Conservation (phyloP, 1,140 invertebrate genomes). For the Drosophila nikananu region DNA sequence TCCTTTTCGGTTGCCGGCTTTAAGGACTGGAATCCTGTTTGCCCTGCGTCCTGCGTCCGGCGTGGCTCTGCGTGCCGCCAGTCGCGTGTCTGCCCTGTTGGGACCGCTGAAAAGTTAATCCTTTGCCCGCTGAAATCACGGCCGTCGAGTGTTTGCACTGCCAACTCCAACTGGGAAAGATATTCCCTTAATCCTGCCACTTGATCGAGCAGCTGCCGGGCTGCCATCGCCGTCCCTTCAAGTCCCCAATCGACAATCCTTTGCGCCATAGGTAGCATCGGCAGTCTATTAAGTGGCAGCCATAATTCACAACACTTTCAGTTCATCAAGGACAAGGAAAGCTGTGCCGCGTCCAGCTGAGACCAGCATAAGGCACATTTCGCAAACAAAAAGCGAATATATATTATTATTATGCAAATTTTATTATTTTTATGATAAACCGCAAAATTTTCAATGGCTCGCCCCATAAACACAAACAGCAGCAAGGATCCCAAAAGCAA, state of each 20-base stretch:
- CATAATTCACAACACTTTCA: constrained; percentile 83
- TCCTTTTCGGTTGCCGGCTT: constrained; percentile 51
- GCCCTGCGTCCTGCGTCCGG: constrained; percentile 30
- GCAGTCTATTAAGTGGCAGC: constrained; percentile 57
- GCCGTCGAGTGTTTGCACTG: constrained; percentile 65
- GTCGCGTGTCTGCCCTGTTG: constrained; percentile 68
- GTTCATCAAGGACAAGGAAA: constrained; percentile 67
- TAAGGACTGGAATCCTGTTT: constrained; percentile 55
- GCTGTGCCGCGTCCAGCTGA: constrained; percentile 63
- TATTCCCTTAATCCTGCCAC: constrained; percentile 71
- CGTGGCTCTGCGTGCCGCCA: constrained; percentile 63
- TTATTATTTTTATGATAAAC: constrained; percentile 83
- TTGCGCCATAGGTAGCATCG: constrained; percentile 46
- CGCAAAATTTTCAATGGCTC: constrained; percentile 71
- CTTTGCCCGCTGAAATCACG: constrained; percentile 67
- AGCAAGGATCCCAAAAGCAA: constrained; percentile 20
- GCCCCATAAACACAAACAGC: constrained; percentile 63
- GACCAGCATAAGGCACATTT: constrained; percentile 58
- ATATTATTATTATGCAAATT: constrained; percentile 81
- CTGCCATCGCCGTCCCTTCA: constrained; percentile 27
- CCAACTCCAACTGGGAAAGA: constrained; percentile 35
- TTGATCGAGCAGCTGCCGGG: constrained; percentile 71
- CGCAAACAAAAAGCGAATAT: constrained; percentile 58
- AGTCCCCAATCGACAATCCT: constrained; percentile 66
- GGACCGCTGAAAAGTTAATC: constrained; percentile 77